phyloP scores from a whole-genome alignment of 2,113 vertebrate species.

The Dascyllus trimaculatus region DNA sequence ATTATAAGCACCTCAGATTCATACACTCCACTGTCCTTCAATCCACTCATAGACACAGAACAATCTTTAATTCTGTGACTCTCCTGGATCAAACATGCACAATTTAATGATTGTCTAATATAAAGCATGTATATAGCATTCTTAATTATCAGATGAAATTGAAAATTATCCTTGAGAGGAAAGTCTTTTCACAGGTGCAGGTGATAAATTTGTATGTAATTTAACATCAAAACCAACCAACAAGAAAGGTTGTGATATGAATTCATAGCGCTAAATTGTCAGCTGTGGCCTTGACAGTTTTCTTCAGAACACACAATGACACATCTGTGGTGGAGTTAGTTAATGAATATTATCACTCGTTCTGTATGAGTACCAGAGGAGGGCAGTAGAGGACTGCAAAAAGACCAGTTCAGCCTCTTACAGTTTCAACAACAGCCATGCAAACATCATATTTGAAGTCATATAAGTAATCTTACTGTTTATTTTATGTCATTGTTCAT shows the following conservation, averaged over 20 bases:
- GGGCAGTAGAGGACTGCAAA: constrained; percentile 58
- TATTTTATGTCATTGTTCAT: neutral
- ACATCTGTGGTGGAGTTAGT: neutral
- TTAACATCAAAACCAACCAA: too few relatives aligned
- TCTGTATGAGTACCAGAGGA: constrained; percentile 39
- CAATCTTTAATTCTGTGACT: neutral
- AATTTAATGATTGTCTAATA: neutral
- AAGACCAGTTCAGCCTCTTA: neutral
- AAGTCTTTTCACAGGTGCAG: constrained; percentile 1
- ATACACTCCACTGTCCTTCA: neutral
- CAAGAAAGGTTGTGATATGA: too few relatives aligned
- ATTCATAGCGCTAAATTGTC: too few relatives aligned
- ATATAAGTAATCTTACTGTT: neutral
- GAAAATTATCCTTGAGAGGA: constrained; percentile 4
- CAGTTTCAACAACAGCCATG: neutral
- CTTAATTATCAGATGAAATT: neutral
- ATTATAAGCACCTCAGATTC: neutral
- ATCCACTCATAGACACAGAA: neutral
- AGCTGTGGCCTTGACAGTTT: too few relatives aligned
- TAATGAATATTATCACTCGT: neutral
- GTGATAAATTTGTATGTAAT: constrained; percentile 1
- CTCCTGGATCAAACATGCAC: neutral
- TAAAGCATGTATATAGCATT: neutral
- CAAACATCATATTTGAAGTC: neutral
- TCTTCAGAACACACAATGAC: too few relatives aligned